Percentiles rank a stretch among this genome's conserved stretches.
Evolutionary conservation across 2,888 invertebrate genomes (phyloP).

Genomic region (Patella caerulea): DNA sequence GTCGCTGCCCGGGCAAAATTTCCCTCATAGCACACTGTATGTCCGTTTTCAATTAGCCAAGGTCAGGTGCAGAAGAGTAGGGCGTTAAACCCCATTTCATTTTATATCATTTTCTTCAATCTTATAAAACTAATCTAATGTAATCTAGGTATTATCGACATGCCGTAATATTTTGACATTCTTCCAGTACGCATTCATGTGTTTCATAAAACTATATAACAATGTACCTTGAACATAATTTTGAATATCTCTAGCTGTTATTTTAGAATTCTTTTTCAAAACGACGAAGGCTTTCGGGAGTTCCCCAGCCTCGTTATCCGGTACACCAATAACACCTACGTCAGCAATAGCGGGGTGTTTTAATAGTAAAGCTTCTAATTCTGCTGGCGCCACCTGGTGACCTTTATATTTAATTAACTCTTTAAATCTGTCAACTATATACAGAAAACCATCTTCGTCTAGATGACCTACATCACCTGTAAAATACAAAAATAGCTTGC

Average conservation of each 20-base stretch:
- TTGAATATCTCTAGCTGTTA: conserved; percentile 23
- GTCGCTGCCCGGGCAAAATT: too few relatives aligned
- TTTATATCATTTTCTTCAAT: too few relatives aligned
- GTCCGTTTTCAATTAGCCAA: too few relatives aligned
- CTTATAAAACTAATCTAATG: too few relatives aligned
- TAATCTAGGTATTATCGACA: too few relatives aligned
- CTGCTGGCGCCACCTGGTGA: conserved; percentile 28
- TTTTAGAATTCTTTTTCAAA: conserved; percentile 1
- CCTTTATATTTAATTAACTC: conserved; percentile 93
- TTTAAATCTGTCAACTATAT: conserved; percentile 89
- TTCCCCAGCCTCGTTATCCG: conserved; percentile 31
- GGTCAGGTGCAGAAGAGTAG: too few relatives aligned
- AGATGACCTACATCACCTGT: conserved; percentile 84
- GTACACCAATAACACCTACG: conserved; percentile 30
- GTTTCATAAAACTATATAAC: neutral
- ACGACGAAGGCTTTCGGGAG: conserved; percentile 32
- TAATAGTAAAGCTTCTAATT: conserved; percentile 29
- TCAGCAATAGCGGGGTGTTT: conserved; percentile 29
- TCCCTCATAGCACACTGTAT: too few relatives aligned
- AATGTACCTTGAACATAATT: conserved; percentile 20
- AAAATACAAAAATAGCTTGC: neutral
- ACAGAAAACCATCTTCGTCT: conserved; percentile 84
- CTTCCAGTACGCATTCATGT: too few relatives aligned
- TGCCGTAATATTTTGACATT: too few relatives aligned
- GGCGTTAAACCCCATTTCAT: too few relatives aligned